Conservation (phyloP, 1,140 invertebrate species). For the Zaprionus inermis region DNA sequence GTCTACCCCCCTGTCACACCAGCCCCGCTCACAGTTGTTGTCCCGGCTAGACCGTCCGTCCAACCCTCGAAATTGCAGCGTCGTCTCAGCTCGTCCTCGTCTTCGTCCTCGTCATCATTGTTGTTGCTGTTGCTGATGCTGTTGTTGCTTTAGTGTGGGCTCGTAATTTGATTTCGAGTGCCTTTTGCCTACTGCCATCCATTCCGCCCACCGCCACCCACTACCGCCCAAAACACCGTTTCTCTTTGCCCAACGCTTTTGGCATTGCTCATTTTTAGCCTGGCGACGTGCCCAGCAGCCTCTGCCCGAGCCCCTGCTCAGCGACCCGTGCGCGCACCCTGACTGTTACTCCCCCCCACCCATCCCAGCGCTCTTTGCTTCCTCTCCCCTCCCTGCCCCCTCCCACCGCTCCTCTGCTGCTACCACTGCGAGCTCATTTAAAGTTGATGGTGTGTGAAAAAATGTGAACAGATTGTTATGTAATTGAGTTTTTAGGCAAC, state of each 20-base stretch:
- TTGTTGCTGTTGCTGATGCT: slow-evolving; percentile 25
- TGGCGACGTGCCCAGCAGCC: slow-evolving; percentile 56
- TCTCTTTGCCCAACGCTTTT: slow-evolving; percentile 62
- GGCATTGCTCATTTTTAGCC: slow-evolving; percentile 60
- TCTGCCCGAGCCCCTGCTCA: background rate
- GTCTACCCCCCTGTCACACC: slow-evolving; percentile 51
- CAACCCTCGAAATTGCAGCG: slow-evolving; percentile 57
- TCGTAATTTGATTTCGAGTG: slow-evolving; percentile 81
- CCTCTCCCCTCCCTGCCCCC: background rate
- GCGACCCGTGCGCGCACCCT: background rate
- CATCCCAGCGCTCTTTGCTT: background rate
- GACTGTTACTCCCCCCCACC: background rate
- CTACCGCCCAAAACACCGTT: background rate
- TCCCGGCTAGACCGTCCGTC: slow-evolving; percentile 60
- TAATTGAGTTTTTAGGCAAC: slow-evolving; percentile 84
- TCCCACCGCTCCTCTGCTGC: background rate
- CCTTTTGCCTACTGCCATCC: slow-evolving; percentile 49
- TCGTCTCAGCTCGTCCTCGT: slow-evolving; percentile 5
- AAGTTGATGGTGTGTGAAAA: slow-evolving; percentile 84
- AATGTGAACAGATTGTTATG: slow-evolving; percentile 84
- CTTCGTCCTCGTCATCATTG: background rate
- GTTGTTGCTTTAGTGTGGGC: slow-evolving; percentile 41
- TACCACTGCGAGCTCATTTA: slow-evolving; percentile 71
- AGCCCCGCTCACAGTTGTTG: slow-evolving; percentile 1
- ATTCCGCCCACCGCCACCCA: slow-evolving; percentile 29